Percentiles rank a stretch among this genome's conserved stretches.
Conservation (phyloP, 2,797 vertebrate species). For the Enteromius viviparus region DNA sequence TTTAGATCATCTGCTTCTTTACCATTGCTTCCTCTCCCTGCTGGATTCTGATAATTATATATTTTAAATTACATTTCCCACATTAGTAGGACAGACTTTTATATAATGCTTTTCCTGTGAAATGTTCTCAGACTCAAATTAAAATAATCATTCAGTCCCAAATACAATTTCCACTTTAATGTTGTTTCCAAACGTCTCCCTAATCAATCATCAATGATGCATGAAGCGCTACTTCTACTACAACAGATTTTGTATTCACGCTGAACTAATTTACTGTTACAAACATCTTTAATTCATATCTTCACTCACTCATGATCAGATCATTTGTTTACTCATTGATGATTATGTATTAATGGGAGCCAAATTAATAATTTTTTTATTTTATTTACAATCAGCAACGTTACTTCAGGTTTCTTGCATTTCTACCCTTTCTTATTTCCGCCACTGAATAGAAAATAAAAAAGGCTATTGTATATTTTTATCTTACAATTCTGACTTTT, state of each 20-base stretch:
- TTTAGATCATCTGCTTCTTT: not conserved
- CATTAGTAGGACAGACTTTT: not conserved
- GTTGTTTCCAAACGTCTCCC: not conserved
- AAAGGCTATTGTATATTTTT: too few species aligned
- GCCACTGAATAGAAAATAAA: too few species aligned
- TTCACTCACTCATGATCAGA: not conserved
- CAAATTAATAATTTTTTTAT: not conserved
- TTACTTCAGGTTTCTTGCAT: not conserved
- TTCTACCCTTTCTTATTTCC: not conserved
- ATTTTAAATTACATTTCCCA: not conserved
- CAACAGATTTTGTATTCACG: not conserved
- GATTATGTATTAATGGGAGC: not conserved
- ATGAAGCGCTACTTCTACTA: not conserved
- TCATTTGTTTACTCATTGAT: constrained; percentile 6
- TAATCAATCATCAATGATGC: not conserved
- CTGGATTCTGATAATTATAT: not conserved
- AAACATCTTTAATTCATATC: constrained; percentile 15
- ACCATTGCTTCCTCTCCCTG: not conserved
- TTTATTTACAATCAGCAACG: not conserved
- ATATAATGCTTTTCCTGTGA: not conserved
- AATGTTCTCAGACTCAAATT: constrained; percentile 17
- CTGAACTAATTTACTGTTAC: constrained; percentile 17
- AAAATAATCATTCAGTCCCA: constrained; percentile 22
- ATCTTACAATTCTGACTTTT: too few species aligned
- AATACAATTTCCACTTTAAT: constrained; percentile 8